Conservation (phyloP, 1,140 invertebrate species). For the Andricus grossulariae region DNA sequence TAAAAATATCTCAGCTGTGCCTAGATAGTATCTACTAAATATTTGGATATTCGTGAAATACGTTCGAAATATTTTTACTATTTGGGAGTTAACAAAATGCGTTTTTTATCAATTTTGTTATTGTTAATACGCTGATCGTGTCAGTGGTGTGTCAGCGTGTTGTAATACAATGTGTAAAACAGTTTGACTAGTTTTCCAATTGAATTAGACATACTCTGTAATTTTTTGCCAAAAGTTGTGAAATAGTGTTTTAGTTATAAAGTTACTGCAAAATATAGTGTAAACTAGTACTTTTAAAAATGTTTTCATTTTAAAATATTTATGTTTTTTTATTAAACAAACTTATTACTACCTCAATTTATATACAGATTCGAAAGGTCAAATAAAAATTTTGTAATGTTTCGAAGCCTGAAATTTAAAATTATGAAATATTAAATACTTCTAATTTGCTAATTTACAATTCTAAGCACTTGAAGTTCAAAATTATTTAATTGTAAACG, state of each 20-base stretch:
- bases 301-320: too few relatives aligned
- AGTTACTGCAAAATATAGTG: too few relatives aligned
- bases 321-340: too few relatives aligned
- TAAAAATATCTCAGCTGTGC: background rate
- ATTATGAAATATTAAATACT: too few relatives aligned
- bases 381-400: too few relatives aligned
- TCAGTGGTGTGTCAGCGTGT: conserved; percentile 49
- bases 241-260: background rate
- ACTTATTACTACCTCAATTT: too few relatives aligned
- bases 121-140: conserved; percentile 40
- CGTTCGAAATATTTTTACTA: conserved; percentile 39
- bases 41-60: background rate
- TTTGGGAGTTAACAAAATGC: conserved; percentile 38
- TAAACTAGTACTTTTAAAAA: too few relatives aligned
- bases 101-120: conserved; percentile 35
- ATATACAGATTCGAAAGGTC: too few relatives aligned
- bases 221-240: background rate
- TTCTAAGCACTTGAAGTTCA: too few relatives aligned
- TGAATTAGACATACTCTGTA: background rate
- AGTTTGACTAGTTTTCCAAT: background rate
- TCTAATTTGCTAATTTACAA: too few relatives aligned
- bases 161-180: conserved; percentile 48
- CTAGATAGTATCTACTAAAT: background rate
- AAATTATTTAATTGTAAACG: too few relatives aligned
- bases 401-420: too few relatives aligned